phyloP scores from a whole-genome alignment of 2,888 invertebrate species.

The Leptinotarsa tumamoca region DNA sequence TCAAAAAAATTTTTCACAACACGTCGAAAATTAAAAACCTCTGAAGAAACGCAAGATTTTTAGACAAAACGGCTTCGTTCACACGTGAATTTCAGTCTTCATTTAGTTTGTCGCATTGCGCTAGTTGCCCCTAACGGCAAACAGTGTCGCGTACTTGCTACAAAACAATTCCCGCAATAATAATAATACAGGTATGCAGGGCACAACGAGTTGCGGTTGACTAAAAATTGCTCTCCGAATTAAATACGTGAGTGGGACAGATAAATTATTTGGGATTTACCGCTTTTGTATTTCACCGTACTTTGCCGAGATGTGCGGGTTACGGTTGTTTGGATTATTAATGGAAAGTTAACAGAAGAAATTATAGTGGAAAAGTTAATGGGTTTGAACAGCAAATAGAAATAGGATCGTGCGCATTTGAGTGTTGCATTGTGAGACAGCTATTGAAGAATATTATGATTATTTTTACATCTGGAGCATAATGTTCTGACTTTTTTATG shows the following conservation, averaged over 20 bases:
- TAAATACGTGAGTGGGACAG: constrained; percentile 48
- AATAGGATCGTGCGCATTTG: neutral
- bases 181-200: constrained; percentile 34
- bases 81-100: too few species aligned
- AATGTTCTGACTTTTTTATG: too few species aligned
- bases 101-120: neutral
- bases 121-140: neutral
- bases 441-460: neutral
- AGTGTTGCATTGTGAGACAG: neutral
- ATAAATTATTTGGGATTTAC: constrained; percentile 46
- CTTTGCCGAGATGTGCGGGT: neutral
- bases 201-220: constrained; percentile 29
- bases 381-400: too few species aligned
- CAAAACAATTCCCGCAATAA: constrained; percentile 22
- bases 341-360: neutral
- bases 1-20: too few species aligned
- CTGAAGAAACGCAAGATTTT: too few species aligned
- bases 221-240: constrained; percentile 37
- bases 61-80: too few species aligned
- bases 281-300: neutral
- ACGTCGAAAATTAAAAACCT: too few species aligned
- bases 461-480: too few species aligned
- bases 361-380: neutral
- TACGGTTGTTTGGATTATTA: neutral
- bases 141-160: constrained; percentile 20